phyloP scores from a whole-genome alignment of 1,140 invertebrate genomes.

The Zaprionus ornatus region DNA sequence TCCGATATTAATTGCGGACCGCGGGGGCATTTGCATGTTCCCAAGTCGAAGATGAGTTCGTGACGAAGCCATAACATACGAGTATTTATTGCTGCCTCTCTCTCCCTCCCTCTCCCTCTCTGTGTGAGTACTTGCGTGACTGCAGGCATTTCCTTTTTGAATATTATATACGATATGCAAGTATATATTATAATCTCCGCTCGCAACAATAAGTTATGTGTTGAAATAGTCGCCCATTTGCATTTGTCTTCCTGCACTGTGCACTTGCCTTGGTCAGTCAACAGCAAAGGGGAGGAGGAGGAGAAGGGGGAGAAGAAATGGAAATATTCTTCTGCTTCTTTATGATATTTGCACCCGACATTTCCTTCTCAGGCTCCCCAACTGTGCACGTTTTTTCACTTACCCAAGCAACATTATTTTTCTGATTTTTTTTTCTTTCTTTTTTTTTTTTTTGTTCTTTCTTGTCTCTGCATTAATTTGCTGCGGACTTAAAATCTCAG shows the following conservation, averaged over 20 bases:
- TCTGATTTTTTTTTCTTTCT: not conserved
- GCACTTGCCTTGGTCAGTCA: not conserved
- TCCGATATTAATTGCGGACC: not conserved
- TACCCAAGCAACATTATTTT: not conserved
- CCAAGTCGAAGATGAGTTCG: not conserved
- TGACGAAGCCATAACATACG: not conserved
- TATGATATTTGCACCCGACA: not conserved
- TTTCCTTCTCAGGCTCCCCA: not conserved
- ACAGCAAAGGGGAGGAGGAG: not conserved
- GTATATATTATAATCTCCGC: not conserved
- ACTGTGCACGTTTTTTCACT: not conserved
- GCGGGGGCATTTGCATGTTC: not conserved
- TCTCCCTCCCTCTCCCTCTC: not conserved
- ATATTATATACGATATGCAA: not conserved
- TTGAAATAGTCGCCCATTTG: not conserved
- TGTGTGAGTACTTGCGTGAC: conserved; percentile 12
- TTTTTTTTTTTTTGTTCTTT: not conserved
- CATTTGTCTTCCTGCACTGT: not conserved
- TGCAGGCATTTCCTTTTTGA: conserved; percentile 12
- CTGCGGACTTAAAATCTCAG: conserved; percentile 47
- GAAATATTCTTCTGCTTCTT: not conserved
- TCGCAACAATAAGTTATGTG: not conserved
- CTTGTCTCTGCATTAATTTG: conserved; percentile 29
- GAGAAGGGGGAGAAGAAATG: not conserved
- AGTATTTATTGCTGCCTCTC: not conserved